Evolutionary conservation across 30 jellyfish, hydroid and myxozoan genomes (phyloP).

Genomic region (Aurelia aurita complex sp. Pacific): DNA sequence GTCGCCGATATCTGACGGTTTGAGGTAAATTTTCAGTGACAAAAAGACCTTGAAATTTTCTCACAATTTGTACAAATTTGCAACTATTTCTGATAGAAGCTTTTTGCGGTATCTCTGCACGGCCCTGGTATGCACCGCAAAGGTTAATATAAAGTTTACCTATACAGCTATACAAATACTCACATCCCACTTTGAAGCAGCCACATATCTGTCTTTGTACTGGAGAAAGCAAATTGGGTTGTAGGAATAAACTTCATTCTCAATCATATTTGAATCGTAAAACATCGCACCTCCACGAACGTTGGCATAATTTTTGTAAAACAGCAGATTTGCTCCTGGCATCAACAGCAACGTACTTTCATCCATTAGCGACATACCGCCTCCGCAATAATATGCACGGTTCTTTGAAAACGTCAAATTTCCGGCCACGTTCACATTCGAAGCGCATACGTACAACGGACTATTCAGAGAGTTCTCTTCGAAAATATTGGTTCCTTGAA

Average conservation of each 20-base stretch:
- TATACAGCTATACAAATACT: conserved; percentile 8
- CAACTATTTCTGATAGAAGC: background rate
- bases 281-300: conserved; percentile 61
- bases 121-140: too few relatives aligned
- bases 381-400: conserved; percentile 48
- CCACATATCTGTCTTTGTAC: conserved; percentile 20
- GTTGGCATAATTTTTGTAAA: conserved; percentile 44
- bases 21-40: background rate
- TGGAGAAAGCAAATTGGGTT: conserved; percentile 73
- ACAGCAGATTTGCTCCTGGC: conserved; percentile 32
- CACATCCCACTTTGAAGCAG: conserved; percentile 71
- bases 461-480: conserved; percentile 33
- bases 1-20: background rate
- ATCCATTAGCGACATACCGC: conserved; percentile 63
- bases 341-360: conserved; percentile 46
- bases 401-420: conserved; percentile 44
- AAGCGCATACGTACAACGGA: conserved; percentile 44
- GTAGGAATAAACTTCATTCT: conserved; percentile 29
- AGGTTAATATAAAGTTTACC: too few relatives aligned
- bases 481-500: conserved; percentile 28
- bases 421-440: conserved; percentile 46
- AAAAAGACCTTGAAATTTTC: background rate
- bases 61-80: background rate
- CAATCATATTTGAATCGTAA: conserved; percentile 8
- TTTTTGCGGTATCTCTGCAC: too few relatives aligned